Percentiles rank a stretch among this genome's conserved stretches.
phyloP scores from a whole-genome alignment of 2,113 vertebrate genomes.

The Corydoras sp. region DNA sequence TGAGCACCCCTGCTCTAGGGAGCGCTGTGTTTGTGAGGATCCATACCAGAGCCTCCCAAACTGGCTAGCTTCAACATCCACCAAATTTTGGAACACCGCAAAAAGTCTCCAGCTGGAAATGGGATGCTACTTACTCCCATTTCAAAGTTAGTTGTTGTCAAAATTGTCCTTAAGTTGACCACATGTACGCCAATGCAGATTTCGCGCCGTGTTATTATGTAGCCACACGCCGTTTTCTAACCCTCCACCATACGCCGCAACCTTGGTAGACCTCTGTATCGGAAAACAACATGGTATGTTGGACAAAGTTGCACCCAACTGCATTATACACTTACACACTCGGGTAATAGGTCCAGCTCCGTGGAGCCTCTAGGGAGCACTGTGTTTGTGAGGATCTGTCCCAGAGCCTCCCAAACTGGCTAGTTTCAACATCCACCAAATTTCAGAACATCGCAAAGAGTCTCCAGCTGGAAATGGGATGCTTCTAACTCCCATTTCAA shows the following conservation, averaged over 20 bases:
- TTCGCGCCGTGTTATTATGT: too few relatives aligned
- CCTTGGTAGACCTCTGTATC: too few relatives aligned
- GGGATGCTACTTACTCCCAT: constrained; percentile 30
- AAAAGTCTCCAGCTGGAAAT: constrained; percentile 17
- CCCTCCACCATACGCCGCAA: too few relatives aligned
- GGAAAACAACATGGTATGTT: too few relatives aligned
- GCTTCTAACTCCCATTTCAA: constrained; percentile 29
- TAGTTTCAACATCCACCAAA: too few relatives aligned
- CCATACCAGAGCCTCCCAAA: constrained; percentile 11
- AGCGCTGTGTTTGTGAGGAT: constrained; percentile 6
- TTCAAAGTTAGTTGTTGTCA: constrained; percentile 14
- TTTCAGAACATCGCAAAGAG: too few relatives aligned
- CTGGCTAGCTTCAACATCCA: constrained; percentile 6
- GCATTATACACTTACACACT: too few relatives aligned
- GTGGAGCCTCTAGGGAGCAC: constrained; percentile 10
- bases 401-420: not conserved
- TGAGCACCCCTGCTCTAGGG: too few relatives aligned
- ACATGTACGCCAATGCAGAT: not conserved
- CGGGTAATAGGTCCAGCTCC: not conserved
- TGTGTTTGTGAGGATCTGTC: constrained; percentile 14
- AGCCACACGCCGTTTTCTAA: too few relatives aligned
- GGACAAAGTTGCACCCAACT: too few relatives aligned
- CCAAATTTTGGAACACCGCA: constrained; percentile 21
- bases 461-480: constrained; percentile 27
- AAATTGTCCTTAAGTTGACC: constrained; percentile 27